phyloP scores from a whole-genome alignment of 2,797 vertebrate genomes.

The Hydrocynus forskahlii region DNA sequence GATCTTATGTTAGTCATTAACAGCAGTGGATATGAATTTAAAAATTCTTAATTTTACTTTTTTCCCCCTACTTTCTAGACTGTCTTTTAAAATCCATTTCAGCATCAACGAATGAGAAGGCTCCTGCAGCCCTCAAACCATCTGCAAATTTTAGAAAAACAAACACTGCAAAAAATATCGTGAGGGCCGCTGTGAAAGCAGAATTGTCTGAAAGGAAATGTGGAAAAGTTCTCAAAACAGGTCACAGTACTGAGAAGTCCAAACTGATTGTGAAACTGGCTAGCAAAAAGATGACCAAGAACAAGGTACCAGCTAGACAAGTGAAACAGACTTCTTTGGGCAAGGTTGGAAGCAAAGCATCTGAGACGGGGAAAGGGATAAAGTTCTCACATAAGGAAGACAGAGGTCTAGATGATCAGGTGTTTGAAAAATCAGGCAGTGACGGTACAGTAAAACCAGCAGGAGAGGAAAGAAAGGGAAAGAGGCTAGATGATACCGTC shows the following conservation, averaged over 20 bases:
- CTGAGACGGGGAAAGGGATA: not conserved
- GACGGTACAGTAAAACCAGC: not conserved
- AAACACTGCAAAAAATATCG: constrained; percentile 29
- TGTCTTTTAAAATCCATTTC: constrained; percentile 38
- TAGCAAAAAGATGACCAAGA: constrained; percentile 57
- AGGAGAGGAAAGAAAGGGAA: not conserved
- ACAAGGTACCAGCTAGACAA: constrained; percentile 5
- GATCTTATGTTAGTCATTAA: not conserved
- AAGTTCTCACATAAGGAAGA: constrained; percentile 16
- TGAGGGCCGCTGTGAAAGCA: not conserved
- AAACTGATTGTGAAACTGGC: constrained; percentile 65
- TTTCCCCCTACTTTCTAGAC: constrained; percentile 19
- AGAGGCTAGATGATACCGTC: not conserved
- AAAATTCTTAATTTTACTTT: not conserved
- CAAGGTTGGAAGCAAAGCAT: constrained; percentile 14
- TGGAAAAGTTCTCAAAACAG: constrained; percentile 59
- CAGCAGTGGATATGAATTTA: not conserved
- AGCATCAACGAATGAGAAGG: constrained; percentile 50
- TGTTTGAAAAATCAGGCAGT: not conserved
- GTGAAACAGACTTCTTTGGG: constrained; percentile 38
- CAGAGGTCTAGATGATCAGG: not conserved
- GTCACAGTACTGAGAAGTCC: constrained; percentile 54
- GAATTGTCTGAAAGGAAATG: constrained; percentile 66
- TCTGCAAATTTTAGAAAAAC: constrained; percentile 17
- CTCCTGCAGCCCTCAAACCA: constrained; percentile 62